Evolutionary conservation across 2,113 vertebrate genomes (phyloP).

Genomic region (Elgaria multicarinata): DNA sequence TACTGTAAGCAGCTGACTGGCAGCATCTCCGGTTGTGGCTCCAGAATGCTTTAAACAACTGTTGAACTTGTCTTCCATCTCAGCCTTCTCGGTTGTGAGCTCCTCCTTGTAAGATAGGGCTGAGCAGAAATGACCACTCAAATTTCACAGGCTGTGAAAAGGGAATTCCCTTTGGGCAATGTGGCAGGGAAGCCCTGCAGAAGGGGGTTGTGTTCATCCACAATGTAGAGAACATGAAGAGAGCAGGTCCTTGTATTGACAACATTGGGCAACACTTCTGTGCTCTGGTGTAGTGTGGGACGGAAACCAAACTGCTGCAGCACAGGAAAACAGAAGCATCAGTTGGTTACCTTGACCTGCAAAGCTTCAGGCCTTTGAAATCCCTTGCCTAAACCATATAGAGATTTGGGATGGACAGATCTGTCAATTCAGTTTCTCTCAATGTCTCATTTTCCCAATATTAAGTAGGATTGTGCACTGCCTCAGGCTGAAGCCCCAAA

Average conservation of each 20-base stretch:
- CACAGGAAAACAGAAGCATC: not conserved
- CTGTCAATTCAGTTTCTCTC: no score
- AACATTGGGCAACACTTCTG: not conserved
- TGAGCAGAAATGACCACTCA: not conserved
- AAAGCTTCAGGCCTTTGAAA: not conserved
- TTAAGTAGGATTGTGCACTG: no score
- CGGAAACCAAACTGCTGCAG: not conserved
- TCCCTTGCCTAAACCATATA: no score
- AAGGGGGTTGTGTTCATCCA: not conserved
- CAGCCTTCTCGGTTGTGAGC: not conserved
- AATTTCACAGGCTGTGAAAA: not conserved
- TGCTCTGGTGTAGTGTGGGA: not conserved
- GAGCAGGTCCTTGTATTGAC: not conserved
- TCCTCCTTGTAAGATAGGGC: not conserved
- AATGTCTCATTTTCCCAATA: no score
- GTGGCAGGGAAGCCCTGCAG: no score
- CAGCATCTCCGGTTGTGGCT: rapidly evolving
- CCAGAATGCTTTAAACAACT: not conserved
- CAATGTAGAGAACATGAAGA: not conserved
- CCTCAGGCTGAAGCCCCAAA: no score
- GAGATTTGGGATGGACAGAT: no score
- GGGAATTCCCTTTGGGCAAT: not conserved
- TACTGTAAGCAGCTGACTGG: not conserved
- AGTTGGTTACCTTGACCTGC: not conserved
- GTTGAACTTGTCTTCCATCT: not conserved